Evolutionary conservation across 92 coral and sea anemone species (phyloP).

Genomic region (Ricordea florida): DNA sequence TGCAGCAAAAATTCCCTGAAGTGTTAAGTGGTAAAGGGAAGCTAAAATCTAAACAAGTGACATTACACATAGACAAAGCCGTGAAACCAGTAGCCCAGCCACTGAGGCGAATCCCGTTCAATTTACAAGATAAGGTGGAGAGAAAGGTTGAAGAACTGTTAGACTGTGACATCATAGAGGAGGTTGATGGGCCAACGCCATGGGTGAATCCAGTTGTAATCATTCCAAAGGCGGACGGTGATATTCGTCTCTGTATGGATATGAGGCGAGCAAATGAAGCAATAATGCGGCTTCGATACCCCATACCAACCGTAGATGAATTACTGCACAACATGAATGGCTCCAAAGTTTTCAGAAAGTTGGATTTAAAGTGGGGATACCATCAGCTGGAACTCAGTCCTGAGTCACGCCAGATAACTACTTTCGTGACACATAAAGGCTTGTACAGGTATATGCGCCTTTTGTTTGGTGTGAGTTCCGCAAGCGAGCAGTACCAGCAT

Average conservation of each 20-base stretch:
- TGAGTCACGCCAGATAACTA: conserved; percentile 45
- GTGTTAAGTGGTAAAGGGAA: too few species aligned
- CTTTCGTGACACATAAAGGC: conserved; percentile 30
- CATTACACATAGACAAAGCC: too few species aligned
- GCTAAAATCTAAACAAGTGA: too few species aligned
- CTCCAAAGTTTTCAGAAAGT: conserved; percentile 37
- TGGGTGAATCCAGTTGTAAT: too few species aligned
- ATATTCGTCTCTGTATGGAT: conserved; percentile 38
- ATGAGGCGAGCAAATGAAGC: conserved; percentile 42
- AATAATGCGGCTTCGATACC: conserved; percentile 5
- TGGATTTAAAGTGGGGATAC: conserved; percentile 59
- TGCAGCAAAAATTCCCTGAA: too few species aligned
- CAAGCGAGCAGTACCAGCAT: conserved; percentile 45
- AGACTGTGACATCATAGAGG: too few species aligned
- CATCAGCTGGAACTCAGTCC: conserved; percentile 53
- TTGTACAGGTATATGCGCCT: conserved; percentile 39
- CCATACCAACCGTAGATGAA: conserved; percentile 56
- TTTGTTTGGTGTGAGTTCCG: conserved; percentile 51
- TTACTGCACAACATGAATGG: conserved; percentile 41
- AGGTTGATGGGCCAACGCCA: too few species aligned
- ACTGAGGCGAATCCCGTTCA: too few species aligned
- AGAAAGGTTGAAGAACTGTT: too few species aligned
- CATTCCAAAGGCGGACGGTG: conserved; percentile 32
- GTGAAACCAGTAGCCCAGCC: too few species aligned
- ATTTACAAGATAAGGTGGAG: too few species aligned